Conservation (phyloP, 2,113 vertebrate species). For the human (Homo sapiens) region GRCh38 chr3:25545501-25546000, state of each 20-base stretch:
- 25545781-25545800: rapidly evolving
- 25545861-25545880: rapidly evolving
- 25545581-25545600: neutral
- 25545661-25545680: rapidly evolving
- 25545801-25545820: neutral
- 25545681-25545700: rapidly evolving
- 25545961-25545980: neutral
- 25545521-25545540: rapidly evolving
- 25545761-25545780: neutral
- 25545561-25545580: rapidly evolving
- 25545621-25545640: neutral
- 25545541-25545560: rapidly evolving
- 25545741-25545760: neutral
- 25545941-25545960: neutral
- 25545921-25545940: rapidly evolving
- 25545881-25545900: neutral
- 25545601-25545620: neutral
- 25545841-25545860: neutral
- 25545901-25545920: neutral
- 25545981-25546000: neutral
- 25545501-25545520: neutral
- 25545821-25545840: neutral
- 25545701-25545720: neutral
- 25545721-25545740: neutral
- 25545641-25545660: neutral